A percentile compares a stretch with the other conserved stretches of the same genome.
phyloP scores from a whole-genome alignment of 2,113 vertebrate species.

The Clarias magur region DNA sequence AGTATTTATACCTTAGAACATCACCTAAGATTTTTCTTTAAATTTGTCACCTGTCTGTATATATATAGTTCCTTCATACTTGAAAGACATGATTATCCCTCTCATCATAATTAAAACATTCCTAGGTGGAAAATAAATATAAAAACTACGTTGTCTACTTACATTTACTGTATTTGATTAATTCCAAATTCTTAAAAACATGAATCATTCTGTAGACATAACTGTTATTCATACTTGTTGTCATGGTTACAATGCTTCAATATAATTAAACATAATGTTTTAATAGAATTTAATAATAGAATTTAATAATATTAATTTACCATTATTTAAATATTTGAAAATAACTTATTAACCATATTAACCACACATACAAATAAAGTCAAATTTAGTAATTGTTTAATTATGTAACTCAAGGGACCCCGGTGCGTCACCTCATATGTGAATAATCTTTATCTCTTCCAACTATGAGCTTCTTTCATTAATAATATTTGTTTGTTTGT shows the following conservation, averaged over 20 bases:
- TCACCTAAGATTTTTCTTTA: not conserved
- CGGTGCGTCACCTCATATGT: too few relatives aligned
- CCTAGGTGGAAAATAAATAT: not conserved
- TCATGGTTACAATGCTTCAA: too few relatives aligned
- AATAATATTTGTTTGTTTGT: not conserved
- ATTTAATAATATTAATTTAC: too few relatives aligned
- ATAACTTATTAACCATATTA: not conserved
- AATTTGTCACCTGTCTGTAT: not conserved
- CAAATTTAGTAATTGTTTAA: too few relatives aligned
- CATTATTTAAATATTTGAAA: not conserved
- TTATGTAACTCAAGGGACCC: too few relatives aligned
- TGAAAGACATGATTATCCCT: not conserved
- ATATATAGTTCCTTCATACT: not conserved
- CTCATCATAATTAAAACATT: not conserved
- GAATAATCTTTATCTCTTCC: too few relatives aligned
- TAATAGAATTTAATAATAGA: too few relatives aligned
- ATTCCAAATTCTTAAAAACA: not conserved
- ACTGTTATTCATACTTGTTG: not conserved
- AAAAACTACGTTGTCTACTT: not conserved
- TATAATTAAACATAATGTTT: not conserved
- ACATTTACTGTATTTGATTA: not conserved
- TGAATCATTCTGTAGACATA: not conserved
- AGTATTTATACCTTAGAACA: not conserved
- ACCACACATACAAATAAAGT: not conserved
- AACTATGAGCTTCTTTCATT: not conserved